Evolutionary conservation across 2,113 vertebrate species (phyloP).

Genomic region (Semnornis frantzii): DNA sequence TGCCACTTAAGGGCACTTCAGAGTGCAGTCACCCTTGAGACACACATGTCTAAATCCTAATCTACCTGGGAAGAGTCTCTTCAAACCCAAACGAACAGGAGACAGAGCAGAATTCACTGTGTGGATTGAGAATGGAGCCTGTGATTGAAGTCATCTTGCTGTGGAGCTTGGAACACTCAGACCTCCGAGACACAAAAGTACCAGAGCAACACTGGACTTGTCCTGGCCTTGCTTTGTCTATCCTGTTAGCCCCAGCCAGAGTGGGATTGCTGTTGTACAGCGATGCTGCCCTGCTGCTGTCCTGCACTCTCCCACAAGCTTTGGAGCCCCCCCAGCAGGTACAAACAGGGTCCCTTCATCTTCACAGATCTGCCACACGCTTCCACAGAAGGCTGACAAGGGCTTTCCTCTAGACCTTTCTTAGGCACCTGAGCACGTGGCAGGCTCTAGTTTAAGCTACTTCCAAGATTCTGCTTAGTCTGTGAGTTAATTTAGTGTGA

Average conservation of each 20-base stretch:
- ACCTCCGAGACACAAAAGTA: neutral
- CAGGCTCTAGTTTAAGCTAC: neutral
- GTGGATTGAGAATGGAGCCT: neutral
- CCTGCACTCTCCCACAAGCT: neutral
- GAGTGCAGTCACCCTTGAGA: neutral
- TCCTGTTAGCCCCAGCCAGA: neutral
- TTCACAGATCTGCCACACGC: neutral
- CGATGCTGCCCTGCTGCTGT: neutral
- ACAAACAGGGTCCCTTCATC: neutral
- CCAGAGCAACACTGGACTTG: neutral
- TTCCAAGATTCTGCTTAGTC: neutral
- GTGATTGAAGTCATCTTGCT: neutral
- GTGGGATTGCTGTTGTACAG: neutral
- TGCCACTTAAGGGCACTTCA: neutral
- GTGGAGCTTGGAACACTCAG: rapidly evolving
- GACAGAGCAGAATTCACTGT: neutral
- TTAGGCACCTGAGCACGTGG: neutral
- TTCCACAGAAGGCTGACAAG: neutral
- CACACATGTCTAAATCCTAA: rapidly evolving
- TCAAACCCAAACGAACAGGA: neutral
- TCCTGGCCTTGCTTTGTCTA: neutral
- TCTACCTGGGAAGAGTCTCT: neutral
- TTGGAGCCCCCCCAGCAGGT: neutral
- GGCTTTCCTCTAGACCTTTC: neutral
- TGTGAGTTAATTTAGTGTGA: neutral